These are phyloP conservation scores for Condylura cristata DNA, from an alignment of 2,113 vertebrate species.

Conservation along the genomic window DNA sequence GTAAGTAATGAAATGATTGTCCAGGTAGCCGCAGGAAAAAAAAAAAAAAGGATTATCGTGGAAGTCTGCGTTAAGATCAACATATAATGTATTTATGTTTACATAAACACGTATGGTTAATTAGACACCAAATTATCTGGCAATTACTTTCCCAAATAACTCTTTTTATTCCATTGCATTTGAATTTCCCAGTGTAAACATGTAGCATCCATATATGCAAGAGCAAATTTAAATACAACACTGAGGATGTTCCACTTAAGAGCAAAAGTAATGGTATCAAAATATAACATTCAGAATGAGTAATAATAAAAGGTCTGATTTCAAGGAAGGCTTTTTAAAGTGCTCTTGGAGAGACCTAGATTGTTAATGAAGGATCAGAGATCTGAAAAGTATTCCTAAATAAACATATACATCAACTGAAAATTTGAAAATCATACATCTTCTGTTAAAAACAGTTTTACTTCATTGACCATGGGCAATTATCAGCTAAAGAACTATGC, in stretches of 20 bases:
- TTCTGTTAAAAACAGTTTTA: slow-evolving; percentile 69
- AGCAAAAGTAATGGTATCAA: slow-evolving; percentile 41
- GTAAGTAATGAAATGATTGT: slow-evolving; percentile 44
- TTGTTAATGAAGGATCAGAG: slow-evolving; percentile 60
- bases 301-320: slow-evolving; percentile 40
- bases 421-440: slow-evolving; percentile 63
- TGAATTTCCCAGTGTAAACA: slow-evolving; percentile 51
- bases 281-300: slow-evolving; percentile 17
- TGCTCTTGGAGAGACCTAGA: slow-evolving; percentile 29
- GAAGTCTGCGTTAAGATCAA: slow-evolving; percentile 68
- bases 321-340: slow-evolving; percentile 40
- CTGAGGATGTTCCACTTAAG: not conserved
- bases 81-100: slow-evolving; percentile 52
- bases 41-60: slow-evolving; percentile 4
- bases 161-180: slow-evolving; percentile 52
- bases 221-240: slow-evolving; percentile 54
- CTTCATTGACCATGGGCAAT: slow-evolving; percentile 75
- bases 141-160: slow-evolving; percentile 68
- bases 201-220: not conserved
- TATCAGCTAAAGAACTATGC: slow-evolving; percentile 73
- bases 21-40: slow-evolving; percentile 22
- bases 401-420: slow-evolving; percentile 59
- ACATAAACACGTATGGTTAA: slow-evolving; percentile 52
- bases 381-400: slow-evolving; percentile 68
- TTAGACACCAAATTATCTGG: slow-evolving; percentile 60